Conservation (phyloP, 64 coral and sea anemone species). For the Montipora capricornis region DNA sequence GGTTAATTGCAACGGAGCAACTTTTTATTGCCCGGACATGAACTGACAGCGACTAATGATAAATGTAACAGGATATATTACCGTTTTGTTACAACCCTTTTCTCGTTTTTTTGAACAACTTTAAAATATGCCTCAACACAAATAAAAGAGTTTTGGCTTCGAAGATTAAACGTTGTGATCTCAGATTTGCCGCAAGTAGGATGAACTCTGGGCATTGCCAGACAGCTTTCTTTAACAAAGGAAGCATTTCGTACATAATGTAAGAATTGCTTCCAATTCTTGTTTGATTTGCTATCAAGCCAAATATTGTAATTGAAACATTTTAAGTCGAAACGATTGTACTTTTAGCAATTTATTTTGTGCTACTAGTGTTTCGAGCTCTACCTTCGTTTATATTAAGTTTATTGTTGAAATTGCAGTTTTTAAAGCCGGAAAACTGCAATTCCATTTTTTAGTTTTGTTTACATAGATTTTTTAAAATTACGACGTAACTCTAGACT, state of each 20-base stretch:
- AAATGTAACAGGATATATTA: background rate
- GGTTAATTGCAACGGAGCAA: background rate
- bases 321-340: background rate
- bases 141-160: background rate
- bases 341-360: too few species aligned
- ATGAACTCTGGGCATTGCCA: background rate
- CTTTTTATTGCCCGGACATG: constrained; percentile 34
- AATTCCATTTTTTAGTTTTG: too few species aligned
- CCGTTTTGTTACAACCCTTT: background rate
- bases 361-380: background rate
- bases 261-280: background rate
- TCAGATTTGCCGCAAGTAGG: background rate
- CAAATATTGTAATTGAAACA: background rate
- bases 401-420: too few species aligned
- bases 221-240: background rate
- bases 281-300: background rate
- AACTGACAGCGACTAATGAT: constrained; percentile 6
- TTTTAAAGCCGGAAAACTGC: too few species aligned
- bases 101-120: background rate
- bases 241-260: too few species aligned
- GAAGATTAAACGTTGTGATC: background rate
- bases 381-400: too few species aligned
- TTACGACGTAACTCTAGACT: too few species aligned
- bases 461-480: too few species aligned
- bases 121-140: background rate